These are phyloP conservation scores for Leistus spinibarbis DNA, from an alignment of 2,888 invertebrate species.

Conservation along the genomic window DNA sequence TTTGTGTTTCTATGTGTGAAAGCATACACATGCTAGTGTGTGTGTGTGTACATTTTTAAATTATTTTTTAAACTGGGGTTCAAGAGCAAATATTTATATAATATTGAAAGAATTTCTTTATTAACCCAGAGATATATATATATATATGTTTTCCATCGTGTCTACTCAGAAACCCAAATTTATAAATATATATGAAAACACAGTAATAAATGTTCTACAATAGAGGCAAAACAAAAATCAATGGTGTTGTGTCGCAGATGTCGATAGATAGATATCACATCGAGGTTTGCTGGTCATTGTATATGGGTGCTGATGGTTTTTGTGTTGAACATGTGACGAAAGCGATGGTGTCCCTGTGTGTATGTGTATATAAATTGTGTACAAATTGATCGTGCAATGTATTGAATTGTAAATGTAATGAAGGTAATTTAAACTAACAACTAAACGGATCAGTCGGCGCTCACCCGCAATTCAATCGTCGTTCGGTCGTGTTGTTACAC, in stretches of 20 bases:
- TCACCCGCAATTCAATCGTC: not conserved
- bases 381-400: not conserved
- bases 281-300: too few species aligned
- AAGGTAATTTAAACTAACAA: not conserved
- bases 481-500: not conserved
- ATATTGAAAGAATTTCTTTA: not conserved
- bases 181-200: too few species aligned
- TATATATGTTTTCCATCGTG: too few species aligned
- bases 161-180: too few species aligned
- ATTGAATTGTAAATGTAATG: not conserved
- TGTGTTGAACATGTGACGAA: not conserved
- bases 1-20: slow-evolving; percentile 15
- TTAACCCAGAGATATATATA: too few species aligned
- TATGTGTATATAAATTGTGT: not conserved
- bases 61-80: not conserved
- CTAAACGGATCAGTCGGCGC: not conserved
- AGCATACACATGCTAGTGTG: not conserved
- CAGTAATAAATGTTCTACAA: too few species aligned
- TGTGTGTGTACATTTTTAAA: not conserved
- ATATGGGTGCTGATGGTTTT: not conserved
- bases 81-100: not conserved
- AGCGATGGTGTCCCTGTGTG: not conserved
- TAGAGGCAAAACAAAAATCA: too few species aligned
- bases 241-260: too few species aligned
- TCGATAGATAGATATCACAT: too few species aligned